These are phyloP conservation scores for Megalops atlanticus DNA, from an alignment of 2,113 vertebrate species.

Conservation along the genomic window DNA sequence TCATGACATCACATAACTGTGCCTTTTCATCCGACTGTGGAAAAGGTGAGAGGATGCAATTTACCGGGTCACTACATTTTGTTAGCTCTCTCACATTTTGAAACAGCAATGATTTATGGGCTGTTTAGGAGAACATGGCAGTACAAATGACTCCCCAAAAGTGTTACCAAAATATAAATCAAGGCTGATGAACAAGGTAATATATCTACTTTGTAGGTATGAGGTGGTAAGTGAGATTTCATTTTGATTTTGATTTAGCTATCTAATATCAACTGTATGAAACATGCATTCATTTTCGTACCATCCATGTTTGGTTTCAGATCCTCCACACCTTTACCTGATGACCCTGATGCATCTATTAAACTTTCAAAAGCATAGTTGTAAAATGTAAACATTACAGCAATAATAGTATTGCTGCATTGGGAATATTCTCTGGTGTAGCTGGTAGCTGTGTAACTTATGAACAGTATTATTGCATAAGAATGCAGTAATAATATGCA, in stretches of 20 bases:
- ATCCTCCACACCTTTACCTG: not conserved
- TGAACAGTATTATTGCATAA: too few relatives aligned
- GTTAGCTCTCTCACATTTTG: not conserved
- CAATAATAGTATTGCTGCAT: too few relatives aligned
- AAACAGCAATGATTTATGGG: not conserved
- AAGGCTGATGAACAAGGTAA: not conserved
- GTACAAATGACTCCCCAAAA: slow-evolving; percentile 9
- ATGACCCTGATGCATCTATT: too few relatives aligned
- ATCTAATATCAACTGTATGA: not conserved
- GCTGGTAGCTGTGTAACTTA: too few relatives aligned
- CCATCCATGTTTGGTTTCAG: not conserved
- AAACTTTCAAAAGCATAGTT: too few relatives aligned
- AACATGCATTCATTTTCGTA: too few relatives aligned
- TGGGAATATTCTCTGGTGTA: too few relatives aligned
- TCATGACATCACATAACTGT: not conserved
- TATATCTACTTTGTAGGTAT: not conserved
- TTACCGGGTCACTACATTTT: not conserved
- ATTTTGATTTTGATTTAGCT: slow-evolving; percentile 10
- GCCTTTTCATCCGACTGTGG: not conserved
- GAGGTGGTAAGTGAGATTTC: not conserved
- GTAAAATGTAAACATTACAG: too few relatives aligned
- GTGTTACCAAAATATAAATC: not conserved
- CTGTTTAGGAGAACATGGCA: slow-evolving; percentile 2
- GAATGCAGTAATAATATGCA: too few relatives aligned
- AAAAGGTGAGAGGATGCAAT: not conserved